Percentiles rank a stretch among this genome's conserved stretches.
These are phyloP conservation scores for Callocephalon fimbriatum DNA, from an alignment of 2,113 vertebrate species.

Conservation along the genomic window DNA sequence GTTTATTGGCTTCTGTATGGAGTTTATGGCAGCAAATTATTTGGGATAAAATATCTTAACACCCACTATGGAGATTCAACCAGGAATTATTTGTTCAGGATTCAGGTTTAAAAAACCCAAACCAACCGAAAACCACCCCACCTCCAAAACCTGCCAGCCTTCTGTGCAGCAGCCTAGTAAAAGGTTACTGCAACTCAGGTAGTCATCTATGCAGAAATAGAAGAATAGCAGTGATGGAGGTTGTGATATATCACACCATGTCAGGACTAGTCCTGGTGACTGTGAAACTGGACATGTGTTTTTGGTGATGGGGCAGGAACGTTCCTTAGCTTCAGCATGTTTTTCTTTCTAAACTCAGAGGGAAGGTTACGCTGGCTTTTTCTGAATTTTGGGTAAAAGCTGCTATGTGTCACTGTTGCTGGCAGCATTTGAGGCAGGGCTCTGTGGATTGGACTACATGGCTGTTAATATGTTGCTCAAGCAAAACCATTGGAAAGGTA, in stretches of 20 bases:
- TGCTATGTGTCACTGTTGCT: not conserved
- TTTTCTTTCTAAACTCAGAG: not conserved
- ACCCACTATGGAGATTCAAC: not conserved
- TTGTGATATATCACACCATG: rapidly evolving
- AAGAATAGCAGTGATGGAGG: rapidly evolving
- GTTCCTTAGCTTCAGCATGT: not conserved
- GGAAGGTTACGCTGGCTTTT: not conserved
- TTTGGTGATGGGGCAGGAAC: not conserved
- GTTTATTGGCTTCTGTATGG: not conserved
- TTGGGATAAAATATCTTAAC: not conserved
- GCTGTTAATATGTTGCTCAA: not conserved
- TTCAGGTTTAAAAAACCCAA: not conserved
- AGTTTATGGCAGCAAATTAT: not conserved
- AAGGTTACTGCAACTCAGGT: not conserved
- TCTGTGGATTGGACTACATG: not conserved
- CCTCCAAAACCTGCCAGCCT: rapidly evolving
- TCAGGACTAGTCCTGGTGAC: rapidly evolving
- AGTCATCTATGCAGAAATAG: rapidly evolving
- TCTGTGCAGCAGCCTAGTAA: not conserved
- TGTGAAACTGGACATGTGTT: not conserved
- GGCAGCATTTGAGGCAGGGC: not conserved
- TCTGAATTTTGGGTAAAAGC: not conserved
- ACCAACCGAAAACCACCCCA: rapidly evolving
- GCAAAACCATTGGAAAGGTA: not conserved
- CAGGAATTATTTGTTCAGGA: not conserved